These are phyloP conservation scores for Scaptodrosophila lebanonensis DNA, from an alignment of 1,140 invertebrate species.

Conservation along the genomic window DNA sequence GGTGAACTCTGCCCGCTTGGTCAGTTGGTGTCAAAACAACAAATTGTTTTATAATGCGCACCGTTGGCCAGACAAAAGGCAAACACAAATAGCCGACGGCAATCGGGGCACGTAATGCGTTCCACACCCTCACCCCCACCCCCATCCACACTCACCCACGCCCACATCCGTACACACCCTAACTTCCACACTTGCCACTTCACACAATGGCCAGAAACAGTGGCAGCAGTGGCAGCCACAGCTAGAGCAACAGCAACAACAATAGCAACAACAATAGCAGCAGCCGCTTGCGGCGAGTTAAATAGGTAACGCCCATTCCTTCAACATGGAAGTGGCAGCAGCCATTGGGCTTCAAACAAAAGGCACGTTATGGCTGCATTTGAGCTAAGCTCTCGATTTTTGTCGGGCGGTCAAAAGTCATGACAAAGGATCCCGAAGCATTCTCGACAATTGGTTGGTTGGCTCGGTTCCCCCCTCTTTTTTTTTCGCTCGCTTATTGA, in stretches of 20 bases:
- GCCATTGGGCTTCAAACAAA: conserved; percentile 10
- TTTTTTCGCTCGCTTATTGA: no score
- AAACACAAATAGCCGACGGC: conserved; percentile 17
- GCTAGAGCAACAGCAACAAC: no score
- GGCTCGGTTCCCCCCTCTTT: no score
- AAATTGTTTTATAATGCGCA: conserved; percentile 36
- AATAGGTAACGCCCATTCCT: not conserved
- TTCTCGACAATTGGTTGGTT: no score
- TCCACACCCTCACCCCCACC: not conserved
- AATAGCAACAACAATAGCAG: conserved; percentile 12
- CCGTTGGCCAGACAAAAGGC: conserved; percentile 17
- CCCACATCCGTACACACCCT: no score
- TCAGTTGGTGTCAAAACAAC: conserved; percentile 35
- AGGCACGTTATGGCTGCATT: conserved; percentile 8
- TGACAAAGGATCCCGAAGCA: conserved; percentile 3
- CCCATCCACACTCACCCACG: no score
- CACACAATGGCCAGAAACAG: no score
- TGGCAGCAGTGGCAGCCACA: no score
- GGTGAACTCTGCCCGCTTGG: conserved; percentile 7
- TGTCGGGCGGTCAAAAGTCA: conserved; percentile 6
- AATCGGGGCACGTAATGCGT: no score
- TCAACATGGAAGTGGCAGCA: not conserved
- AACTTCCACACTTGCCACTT: no score
- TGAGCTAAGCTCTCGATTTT: not conserved
- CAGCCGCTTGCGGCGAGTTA: not conserved